phyloP scores from a whole-genome alignment of 2,113 vertebrate species.

The Pelmatolapia mariae region DNA sequence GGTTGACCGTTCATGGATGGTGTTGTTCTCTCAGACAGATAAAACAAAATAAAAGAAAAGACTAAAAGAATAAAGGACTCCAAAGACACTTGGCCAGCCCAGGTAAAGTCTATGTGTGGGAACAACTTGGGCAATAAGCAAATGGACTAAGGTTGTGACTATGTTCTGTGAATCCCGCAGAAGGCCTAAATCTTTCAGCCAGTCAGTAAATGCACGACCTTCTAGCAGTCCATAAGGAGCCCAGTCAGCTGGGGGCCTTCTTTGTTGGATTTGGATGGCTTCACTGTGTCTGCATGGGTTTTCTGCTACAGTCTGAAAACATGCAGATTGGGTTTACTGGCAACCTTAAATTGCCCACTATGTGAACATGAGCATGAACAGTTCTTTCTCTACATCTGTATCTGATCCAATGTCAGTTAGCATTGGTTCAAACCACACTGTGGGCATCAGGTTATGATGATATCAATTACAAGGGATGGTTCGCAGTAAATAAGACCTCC shows the following conservation, averaged over 20 bases:
- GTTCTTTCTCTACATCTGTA: not conserved
- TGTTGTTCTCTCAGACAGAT: not conserved
- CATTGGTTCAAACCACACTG: not conserved
- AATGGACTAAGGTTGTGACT: not conserved
- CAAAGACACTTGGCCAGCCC: not conserved
- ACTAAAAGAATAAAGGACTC: not conserved
- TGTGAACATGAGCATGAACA: not conserved
- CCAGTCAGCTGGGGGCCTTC: not conserved
- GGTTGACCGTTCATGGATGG: rapidly evolving
- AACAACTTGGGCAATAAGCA: not conserved
- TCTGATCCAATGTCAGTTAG: not conserved
- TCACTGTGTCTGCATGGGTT: not conserved
- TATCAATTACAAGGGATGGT: not conserved
- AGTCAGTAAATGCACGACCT: not conserved
- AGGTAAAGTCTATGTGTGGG: not conserved
- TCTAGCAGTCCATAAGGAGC: not conserved
- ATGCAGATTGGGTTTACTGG: not conserved
- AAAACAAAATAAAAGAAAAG: not conserved
- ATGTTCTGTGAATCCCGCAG: not conserved
- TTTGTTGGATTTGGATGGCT: not conserved
- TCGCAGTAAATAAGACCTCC: not conserved
- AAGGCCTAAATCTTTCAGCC: not conserved
- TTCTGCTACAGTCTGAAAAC: not conserved
- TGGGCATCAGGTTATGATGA: not conserved
- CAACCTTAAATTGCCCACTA: not conserved